phyloP scores from a whole-genome alignment of 1,140 invertebrate species.

The Zelostemma sp. region DNA sequence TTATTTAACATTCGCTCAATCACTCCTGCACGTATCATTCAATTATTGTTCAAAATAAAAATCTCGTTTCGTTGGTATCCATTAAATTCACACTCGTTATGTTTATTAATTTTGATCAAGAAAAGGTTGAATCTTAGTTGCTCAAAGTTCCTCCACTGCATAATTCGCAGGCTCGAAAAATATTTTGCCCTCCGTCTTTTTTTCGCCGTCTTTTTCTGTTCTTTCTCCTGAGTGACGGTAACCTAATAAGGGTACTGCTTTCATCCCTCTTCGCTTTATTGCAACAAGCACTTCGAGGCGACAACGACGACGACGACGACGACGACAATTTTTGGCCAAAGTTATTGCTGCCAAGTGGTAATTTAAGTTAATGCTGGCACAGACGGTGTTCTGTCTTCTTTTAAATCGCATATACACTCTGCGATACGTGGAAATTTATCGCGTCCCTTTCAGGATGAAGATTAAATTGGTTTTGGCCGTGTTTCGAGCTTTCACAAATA shows the following conservation, averaged over 20 bases:
- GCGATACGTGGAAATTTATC: conserved; percentile 45
- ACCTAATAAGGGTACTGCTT: conserved; percentile 59
- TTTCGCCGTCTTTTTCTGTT: conserved; percentile 35
- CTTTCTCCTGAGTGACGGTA: conserved; percentile 56
- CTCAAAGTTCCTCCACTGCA: too few relatives aligned
- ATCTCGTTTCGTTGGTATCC: too few relatives aligned
- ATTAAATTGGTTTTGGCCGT: conserved; percentile 44
- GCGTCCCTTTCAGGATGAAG: conserved; percentile 24
- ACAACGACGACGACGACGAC: conserved; percentile 12
- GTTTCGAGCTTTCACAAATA: background rate
- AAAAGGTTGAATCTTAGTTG: too few relatives aligned
- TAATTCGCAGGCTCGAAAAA: too few relatives aligned
- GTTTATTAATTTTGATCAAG: too few relatives aligned
- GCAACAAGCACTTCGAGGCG: conserved; percentile 24
- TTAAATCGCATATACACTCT: conserved; percentile 28
- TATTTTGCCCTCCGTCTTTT: too few relatives aligned
- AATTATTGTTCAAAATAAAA: too few relatives aligned
- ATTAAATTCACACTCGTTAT: too few relatives aligned
- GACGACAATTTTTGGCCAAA: conserved; percentile 36
- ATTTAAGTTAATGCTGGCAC: conserved; percentile 57
- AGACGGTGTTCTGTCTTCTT: conserved; percentile 43
- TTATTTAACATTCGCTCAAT: too few relatives aligned
- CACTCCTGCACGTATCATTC: too few relatives aligned
- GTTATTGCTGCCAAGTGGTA: conserved; percentile 55
- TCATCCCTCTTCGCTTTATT: conserved; percentile 14